phyloP scores from a whole-genome alignment of 2,797 vertebrate genomes.

The Poeciliopsis paucimaculata region DNA sequence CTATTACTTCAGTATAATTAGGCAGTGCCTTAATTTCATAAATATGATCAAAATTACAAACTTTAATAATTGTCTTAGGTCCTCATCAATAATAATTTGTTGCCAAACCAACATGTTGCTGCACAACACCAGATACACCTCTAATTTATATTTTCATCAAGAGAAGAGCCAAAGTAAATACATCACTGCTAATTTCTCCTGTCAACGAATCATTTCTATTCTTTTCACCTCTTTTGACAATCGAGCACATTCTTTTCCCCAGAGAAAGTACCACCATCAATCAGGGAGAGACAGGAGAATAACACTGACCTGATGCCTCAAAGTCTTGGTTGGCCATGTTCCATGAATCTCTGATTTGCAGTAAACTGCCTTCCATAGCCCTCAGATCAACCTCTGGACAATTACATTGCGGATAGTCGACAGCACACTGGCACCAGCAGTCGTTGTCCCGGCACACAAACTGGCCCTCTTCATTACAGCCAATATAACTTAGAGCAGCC shows the following conservation, averaged over 20 bases:
- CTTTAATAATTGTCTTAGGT: background rate
- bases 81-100: background rate
- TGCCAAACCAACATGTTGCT: background rate
- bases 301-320: conserved; percentile 89
- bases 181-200: background rate
- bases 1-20: background rate
- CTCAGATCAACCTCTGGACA: conserved; percentile 94
- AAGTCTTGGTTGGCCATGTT: conserved; percentile 90
- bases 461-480: conserved; percentile 95
- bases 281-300: background rate
- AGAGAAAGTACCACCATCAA: conserved; percentile 12
- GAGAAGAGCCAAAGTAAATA: background rate
- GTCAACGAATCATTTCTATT: background rate
- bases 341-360: conserved; percentile 90
- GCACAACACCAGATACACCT: background rate
- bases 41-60: background rate
- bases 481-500: conserved; percentile 95
- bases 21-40: background rate
- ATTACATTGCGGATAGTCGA: conserved; percentile 90
- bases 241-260: conserved; percentile 25
- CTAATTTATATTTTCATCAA: background rate
- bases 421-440: conserved; percentile 94
- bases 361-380: conserved; percentile 92
- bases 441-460: conserved; percentile 94
- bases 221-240: conserved; percentile 23